Percentiles rank a stretch among this genome's conserved stretches.
phyloP scores from a whole-genome alignment of 2,888 invertebrate genomes.

The Latrodectus elegans region DNA sequence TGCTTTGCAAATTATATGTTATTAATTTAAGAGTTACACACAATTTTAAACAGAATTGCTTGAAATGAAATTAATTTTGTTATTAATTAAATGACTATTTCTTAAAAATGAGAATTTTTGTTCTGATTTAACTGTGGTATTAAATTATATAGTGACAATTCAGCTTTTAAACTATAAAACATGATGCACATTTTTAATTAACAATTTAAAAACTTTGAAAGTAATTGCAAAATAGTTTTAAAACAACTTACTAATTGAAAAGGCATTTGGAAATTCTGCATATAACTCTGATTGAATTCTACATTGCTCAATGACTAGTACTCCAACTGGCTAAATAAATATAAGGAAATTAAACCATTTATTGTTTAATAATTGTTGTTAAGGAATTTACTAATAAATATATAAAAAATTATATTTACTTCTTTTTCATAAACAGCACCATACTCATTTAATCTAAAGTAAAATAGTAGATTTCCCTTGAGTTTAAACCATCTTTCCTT shows the following conservation, averaged over 20 bases:
- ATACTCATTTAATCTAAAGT: slow-evolving; percentile 83
- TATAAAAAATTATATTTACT: slow-evolving; percentile 70
- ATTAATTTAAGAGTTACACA: too few relatives aligned
- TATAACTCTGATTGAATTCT: slow-evolving; percentile 82
- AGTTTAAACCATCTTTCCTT: slow-evolving; percentile 87
- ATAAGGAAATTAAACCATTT: not conserved
- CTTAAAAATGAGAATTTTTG: too few relatives aligned
- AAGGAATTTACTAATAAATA: not conserved
- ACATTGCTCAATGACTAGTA: slow-evolving; percentile 85
- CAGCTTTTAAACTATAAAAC: too few relatives aligned
- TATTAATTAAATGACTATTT: too few relatives aligned
- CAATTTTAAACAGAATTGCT: too few relatives aligned
- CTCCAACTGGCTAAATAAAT: slow-evolving; percentile 80
- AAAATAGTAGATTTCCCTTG: slow-evolving; percentile 84
- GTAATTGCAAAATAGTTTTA: not conserved
- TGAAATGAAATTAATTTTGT: too few relatives aligned
- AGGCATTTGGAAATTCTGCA: slow-evolving; percentile 81
- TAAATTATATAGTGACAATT: too few relatives aligned
- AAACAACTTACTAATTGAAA: slow-evolving; percentile 79
- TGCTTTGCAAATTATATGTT: too few relatives aligned
- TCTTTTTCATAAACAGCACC: slow-evolving; percentile 80
- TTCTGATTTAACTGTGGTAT: too few relatives aligned
- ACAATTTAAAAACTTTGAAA: not conserved
- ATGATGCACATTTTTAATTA: too few relatives aligned
- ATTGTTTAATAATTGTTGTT: too few relatives aligned